Percentiles rank a stretch among this genome's conserved stretches.
Evolutionary conservation across 2,113 vertebrate genomes (phyloP).

Genomic region (Apeltes quadracus): DNA sequence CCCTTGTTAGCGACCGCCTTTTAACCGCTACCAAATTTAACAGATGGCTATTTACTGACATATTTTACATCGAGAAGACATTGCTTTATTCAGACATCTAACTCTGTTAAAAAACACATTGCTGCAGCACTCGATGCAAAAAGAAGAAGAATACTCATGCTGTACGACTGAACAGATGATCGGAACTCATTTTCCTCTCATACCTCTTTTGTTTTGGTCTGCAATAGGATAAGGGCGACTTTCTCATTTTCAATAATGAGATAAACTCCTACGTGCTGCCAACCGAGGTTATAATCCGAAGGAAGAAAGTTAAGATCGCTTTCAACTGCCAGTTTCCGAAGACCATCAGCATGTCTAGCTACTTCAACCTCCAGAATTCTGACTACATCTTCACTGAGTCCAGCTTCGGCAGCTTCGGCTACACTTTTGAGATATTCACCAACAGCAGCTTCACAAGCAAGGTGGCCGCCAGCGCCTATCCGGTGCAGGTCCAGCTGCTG

Average conservation of each 20-base stretch:
- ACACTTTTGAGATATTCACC: slow-evolving; percentile 72
- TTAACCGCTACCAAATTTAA: background rate
- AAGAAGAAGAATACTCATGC: background rate
- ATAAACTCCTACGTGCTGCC: slow-evolving; percentile 67
- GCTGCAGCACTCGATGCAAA: background rate
- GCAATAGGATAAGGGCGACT: slow-evolving; percentile 73
- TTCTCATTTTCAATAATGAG: slow-evolving; percentile 74
- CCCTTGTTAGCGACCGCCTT: background rate
- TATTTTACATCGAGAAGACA: background rate
- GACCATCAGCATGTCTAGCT: slow-evolving; percentile 60
- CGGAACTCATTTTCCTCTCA: background rate
- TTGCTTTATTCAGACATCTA: too few species aligned
- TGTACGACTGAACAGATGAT: background rate
- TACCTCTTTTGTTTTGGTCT: background rate
- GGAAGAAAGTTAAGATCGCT: slow-evolving; percentile 55
- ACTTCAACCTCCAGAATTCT: slow-evolving; percentile 62
- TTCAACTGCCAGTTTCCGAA: slow-evolving; percentile 81
- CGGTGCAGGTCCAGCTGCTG: slow-evolving; percentile 72
- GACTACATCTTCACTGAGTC: slow-evolving; percentile 79
- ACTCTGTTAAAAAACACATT: background rate
- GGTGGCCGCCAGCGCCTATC: slow-evolving; percentile 61
- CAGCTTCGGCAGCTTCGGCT: slow-evolving; percentile 79
- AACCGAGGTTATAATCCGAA: slow-evolving; percentile 62
- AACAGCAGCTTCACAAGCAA: slow-evolving; percentile 54
- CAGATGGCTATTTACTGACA: too few species aligned